phyloP scores from a whole-genome alignment of 2,888 invertebrate species.

The Pandemis cinnamomeana region DNA sequence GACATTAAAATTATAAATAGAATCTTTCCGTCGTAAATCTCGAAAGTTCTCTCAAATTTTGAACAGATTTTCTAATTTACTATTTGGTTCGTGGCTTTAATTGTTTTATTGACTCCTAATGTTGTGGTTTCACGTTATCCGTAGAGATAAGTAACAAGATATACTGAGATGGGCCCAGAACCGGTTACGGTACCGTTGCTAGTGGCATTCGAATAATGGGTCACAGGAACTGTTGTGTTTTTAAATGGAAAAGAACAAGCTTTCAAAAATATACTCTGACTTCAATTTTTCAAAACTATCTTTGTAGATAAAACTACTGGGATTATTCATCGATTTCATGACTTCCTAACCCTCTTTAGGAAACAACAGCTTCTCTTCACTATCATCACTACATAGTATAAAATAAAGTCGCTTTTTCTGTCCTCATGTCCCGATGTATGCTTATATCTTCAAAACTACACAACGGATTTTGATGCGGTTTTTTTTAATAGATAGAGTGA shows the following conservation, averaged over 20 bases:
- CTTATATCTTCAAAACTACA: no score
- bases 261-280: not conserved
- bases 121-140: constrained; percentile 30
- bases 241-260: constrained; percentile 20
- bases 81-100: constrained; percentile 12
- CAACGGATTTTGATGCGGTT: no score
- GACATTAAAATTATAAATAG: constrained; percentile 1
- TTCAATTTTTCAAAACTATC: no score
- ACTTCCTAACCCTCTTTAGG: no score
- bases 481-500: no score
- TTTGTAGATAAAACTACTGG: not conserved
- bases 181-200: constrained; percentile 68
- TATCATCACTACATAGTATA: no score
- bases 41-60: constrained; percentile 1
- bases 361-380: no score
- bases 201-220: constrained; percentile 68
- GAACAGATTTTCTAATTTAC: constrained; percentile 16
- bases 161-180: constrained; percentile 45
- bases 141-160: constrained; percentile 32
- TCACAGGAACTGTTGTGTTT: constrained; percentile 57
- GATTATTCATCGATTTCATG: not conserved
- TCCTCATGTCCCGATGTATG: no score
- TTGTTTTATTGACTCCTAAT: constrained; percentile 38
- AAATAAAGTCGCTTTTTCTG: no score
- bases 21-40: constrained; percentile 14